Evolutionary conservation across 92 coral and sea anemone genomes (phyloP), one percentile per base, ranked within the genome.

Genomic region (Paramuricea clavata): DNA sequence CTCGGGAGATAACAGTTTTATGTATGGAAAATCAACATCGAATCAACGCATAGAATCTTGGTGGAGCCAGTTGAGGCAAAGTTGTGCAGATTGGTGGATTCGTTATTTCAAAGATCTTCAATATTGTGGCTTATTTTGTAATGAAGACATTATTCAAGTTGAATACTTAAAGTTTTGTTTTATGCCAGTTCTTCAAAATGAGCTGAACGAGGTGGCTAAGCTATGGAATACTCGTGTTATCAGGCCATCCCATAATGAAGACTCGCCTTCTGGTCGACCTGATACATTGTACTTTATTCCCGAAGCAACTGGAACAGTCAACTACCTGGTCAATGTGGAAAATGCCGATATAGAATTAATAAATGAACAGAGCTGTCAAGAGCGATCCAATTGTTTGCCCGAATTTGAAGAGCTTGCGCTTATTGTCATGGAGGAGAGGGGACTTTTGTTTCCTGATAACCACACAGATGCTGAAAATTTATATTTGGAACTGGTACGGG

Each of bases 401-500:
- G 47, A 87, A 83, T 92, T 92, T 70, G 73, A 85, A 64, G 93
- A 90, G 67, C 83, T 92, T 79, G 95, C 87, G 27, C 83, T 60
- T 60, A 87, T 89, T 91, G 90, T 92, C 30, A 89, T 87, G 91
- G n/a, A n/a, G 89, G 89, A 69, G 95, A 85, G 89, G 78, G 88
- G 90, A 42, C 60, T 89, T 23, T 61, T 76, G 79, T 76, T 84
- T 79, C 90, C 92, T 10, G 52, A 67, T 62, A 85, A 89, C 70
- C 83, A 80, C 42, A 83, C 76, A 50, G 90, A 88, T 52, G 94
- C 92, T 64, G 52, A 72, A 54, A 81, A 78, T 44, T 59, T 86
- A 23, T 86, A 86, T 76, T 44, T 31, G 44, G 44, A 42, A 41
- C 41, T 86, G 69, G 78, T 78, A 41, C 76, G 33, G 61, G 27